Base-by-base conservation (phyloP, 2,888 invertebrate species). In the Troides helena region DNA sequence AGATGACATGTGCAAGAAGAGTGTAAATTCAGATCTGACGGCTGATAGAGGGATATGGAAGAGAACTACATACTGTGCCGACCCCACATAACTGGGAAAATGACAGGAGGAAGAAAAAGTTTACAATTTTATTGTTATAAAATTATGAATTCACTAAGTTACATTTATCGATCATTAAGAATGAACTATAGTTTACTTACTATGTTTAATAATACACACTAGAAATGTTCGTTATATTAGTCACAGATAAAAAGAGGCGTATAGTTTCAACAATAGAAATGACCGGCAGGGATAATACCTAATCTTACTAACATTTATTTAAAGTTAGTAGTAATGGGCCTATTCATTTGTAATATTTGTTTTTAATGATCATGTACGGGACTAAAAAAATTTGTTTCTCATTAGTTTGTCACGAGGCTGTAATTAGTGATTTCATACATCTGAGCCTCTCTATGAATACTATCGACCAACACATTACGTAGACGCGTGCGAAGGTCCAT, bases 371-470 rank as follows among this genome's bases (percentile, higher is more conserved):
- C 18, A 50, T n/a, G 46, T 63, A 17, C 2, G 8, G n/a, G 46
- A 25, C 46, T 43, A 30, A 25, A 12, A 46, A 46, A 59, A 57
- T n/a, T 65, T 39, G 46, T 46, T n/a, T 23, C 23, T 59, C 59
- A 17, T 65, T 65, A 65, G 59, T 65, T 65, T 65, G 59, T 65
- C 65, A 59, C 59, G 59, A 25, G 65, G 58, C 65, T n/a, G 56
- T 43, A 57, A 65, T 23, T 56, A 65, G 39, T 18, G 65, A 65
- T 58, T 57, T 7, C 57, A 57, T 18, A 21, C 57, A 21, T 57
- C 57, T 57, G 50, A 18, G 18, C 50, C 50, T 17, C 14, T 46
- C 18, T 2, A 50, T 50, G 50, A 17, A 50, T 50, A 0, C 50
- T 50, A 50, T 50, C 17, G 14, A 50, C 50, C 14, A 50, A 18